phyloP scores from a whole-genome alignment of 2,888 invertebrate genomes.

The Eristalis tenax region DNA sequence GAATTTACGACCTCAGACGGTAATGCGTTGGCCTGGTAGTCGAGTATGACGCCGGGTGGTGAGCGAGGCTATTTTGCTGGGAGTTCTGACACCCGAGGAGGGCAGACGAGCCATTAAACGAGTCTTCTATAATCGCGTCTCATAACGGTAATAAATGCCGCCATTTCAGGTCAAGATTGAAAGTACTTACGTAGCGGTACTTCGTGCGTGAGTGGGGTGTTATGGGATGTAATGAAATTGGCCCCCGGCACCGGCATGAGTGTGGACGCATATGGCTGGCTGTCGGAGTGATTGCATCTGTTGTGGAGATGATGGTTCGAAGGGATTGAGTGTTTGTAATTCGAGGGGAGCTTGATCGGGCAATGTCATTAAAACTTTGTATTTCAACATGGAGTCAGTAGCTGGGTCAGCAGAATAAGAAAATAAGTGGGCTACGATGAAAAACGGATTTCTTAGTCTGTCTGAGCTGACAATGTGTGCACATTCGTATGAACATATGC shows the following conservation, averaged over 20 bases:
- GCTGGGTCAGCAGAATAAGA: too few species aligned
- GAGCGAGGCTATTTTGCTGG: background rate
- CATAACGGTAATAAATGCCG: constrained; percentile 27
- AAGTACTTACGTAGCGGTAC: constrained; percentile 13
- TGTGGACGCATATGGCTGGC: background rate
- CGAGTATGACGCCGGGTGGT: background rate
- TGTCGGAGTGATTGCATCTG: background rate
- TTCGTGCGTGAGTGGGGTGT: background rate
- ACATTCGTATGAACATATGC: too few species aligned
- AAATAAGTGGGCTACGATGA: too few species aligned
- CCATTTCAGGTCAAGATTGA: constrained; percentile 34
- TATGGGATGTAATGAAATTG: background rate
- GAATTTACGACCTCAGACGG: constrained; percentile 52
- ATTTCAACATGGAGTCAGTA: too few species aligned
- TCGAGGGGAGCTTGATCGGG: background rate
- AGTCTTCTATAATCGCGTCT: constrained; percentile 33
- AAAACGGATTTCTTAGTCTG: too few species aligned
- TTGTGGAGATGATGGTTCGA: background rate
- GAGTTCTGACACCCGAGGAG: background rate
- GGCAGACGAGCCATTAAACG: background rate
- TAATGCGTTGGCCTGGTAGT: background rate
- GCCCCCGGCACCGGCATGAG: background rate
- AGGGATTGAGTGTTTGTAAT: background rate
- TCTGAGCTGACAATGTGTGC: too few species aligned
- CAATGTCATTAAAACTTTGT: background rate